Percentiles rank a stretch among this genome's conserved stretches.
phyloP scores from a whole-genome alignment of 2,113 vertebrate genomes.

The Columbina picui region DNA sequence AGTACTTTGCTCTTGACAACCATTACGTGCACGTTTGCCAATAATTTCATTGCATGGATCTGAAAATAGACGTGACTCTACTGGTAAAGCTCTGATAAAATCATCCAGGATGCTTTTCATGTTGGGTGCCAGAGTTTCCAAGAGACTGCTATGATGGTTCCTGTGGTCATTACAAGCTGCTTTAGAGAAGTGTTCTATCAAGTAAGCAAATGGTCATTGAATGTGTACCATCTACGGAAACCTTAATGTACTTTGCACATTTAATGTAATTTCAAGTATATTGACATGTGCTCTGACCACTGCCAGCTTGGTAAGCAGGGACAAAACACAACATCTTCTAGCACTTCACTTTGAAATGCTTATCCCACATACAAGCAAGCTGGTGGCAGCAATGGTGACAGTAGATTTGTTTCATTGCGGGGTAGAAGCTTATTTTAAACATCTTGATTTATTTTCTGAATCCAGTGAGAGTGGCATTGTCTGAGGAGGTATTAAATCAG shows the following conservation, averaged over 20 bases:
- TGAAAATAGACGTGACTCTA: not conserved
- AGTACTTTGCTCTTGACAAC: slow-evolving; percentile 23
- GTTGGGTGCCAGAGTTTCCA: not conserved
- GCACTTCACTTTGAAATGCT: not conserved
- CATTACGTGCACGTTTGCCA: slow-evolving; percentile 1
- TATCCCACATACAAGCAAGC: rapidly evolving
- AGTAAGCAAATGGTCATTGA: not conserved
- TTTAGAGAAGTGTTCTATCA: not conserved
- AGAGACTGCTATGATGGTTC: not conserved
- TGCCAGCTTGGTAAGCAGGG: not conserved
- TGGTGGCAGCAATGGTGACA: not conserved
- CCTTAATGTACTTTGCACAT: not conserved
- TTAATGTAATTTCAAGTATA: not conserved
- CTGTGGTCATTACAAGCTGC: not conserved
- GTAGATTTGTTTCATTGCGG: not conserved
- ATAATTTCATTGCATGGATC: not conserved
- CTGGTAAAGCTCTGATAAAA: slow-evolving; percentile 18
- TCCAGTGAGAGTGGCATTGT: not conserved
- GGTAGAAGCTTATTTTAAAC: not conserved
- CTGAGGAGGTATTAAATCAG: not conserved
- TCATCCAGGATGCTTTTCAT: not conserved
- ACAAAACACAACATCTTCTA: not conserved
- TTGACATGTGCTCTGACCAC: not conserved
- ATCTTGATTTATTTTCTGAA: not conserved
- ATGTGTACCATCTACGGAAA: not conserved